Evolutionary conservation across 1,140 invertebrate species (phyloP).

Genomic region (Drosophila prosaltans): DNA sequence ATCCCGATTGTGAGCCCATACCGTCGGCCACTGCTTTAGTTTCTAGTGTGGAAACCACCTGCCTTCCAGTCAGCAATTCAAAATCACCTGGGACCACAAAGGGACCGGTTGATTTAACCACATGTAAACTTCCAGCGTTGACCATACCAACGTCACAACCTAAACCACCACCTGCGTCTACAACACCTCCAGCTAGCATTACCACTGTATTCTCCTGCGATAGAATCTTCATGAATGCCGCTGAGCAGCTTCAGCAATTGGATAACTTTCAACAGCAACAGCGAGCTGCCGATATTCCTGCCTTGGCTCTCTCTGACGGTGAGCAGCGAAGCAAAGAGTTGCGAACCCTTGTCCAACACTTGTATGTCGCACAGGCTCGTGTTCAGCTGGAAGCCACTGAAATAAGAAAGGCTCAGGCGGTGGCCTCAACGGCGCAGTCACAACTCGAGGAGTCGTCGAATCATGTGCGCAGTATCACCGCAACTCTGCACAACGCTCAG

Average conservation of each 20-base stretch:
- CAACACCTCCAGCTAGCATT: constrained; percentile 15
- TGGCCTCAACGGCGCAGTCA: constrained; percentile 66
- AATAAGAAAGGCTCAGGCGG: constrained; percentile 73
- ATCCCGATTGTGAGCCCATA: constrained; percentile 3
- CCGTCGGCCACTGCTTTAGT: not conserved
- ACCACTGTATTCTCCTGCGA: constrained; percentile 1
- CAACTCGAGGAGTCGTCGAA: constrained; percentile 75
- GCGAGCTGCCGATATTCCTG: not conserved
- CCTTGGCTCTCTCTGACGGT: constrained; percentile 7
- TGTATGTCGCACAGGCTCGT: constrained; percentile 79
- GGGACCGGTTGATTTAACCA: not conserved
- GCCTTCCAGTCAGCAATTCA: not conserved
- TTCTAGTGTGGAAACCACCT: not conserved
- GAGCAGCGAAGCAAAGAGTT: constrained; percentile 61
- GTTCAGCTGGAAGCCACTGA: constrained; percentile 79
- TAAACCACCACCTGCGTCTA: not conserved
- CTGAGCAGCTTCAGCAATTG: constrained; percentile 2
- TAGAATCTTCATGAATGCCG: not conserved
- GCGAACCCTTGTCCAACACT: constrained; percentile 69
- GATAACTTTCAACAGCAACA: constrained; percentile 10
- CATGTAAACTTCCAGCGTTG: not conserved
- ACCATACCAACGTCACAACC: not conserved
- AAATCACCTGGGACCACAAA: not conserved
- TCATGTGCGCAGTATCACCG: constrained; percentile 76
- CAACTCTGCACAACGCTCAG: constrained; percentile 75